Evolutionary conservation across 2,113 vertebrate genomes (phyloP), one percentile per base, ranked within the genome.

Genomic region (Equus quagga): DNA sequence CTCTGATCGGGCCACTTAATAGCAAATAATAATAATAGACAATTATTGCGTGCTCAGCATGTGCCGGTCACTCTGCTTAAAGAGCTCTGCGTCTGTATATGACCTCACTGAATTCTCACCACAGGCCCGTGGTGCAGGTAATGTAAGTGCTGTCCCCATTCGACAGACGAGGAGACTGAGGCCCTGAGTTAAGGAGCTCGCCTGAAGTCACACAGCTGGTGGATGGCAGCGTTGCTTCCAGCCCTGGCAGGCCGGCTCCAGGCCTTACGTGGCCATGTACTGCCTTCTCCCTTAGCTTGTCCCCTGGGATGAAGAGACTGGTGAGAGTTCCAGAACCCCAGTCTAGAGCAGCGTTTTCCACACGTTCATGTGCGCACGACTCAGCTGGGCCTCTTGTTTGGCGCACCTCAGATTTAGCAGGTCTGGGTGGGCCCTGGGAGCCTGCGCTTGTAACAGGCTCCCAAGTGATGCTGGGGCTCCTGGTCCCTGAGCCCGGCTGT

Each of bases 21-120:
- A 75, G 51, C 28, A 67, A 12, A 54, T 58, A 8, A 23, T 51
- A 44, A 12, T 6, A 33, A 21, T 8, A 64, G 75, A 31, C 31
- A 15, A 0, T 24, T 28, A 12, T 2, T 0, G 6, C 12, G 49
- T 2, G 21, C 21, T 58, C 5, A 6, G 19, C 18, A 14, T 17
- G 7, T 26, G 21, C 41, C 36, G 6, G 11, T 33, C 65, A 15
- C 44, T 58, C 3, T n/a, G 51, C 60, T 31, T 10, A 0, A 33
- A 1, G 28, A 4, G 10, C 46, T 87, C 26, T 9, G 36, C 41
- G 6, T 4, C 0, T 7, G 9, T 21, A 1, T 19, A 33, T 19
- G 15, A n/a, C 62, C 33, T 87, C 8, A 0, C 23, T 18, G 91
- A 17, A 44, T 72, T 60, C n/a, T 54, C 46, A 11, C 23, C 24